Conservation (phyloP, 2,888 invertebrate genomes). For the Drosophila mercatorum region DNA sequence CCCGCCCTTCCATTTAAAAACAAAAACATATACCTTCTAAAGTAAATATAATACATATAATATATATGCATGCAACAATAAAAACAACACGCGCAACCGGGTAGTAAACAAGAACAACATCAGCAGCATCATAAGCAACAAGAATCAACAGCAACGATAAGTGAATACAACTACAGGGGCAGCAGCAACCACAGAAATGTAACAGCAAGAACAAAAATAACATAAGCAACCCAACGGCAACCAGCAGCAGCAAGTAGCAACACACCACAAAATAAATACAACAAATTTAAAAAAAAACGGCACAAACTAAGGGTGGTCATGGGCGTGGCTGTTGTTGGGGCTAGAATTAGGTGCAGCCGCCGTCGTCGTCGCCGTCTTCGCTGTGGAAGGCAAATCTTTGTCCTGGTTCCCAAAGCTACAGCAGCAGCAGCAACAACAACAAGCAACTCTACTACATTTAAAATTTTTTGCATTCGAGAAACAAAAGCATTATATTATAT, state of each 20-base stretch:
- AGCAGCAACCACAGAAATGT: slow-evolving; percentile 22
- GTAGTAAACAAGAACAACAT: slow-evolving; percentile 38
- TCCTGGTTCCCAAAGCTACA: slow-evolving; percentile 40
- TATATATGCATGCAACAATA: slow-evolving; percentile 78
- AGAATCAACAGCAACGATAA: slow-evolving; percentile 14
- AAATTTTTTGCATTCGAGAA: slow-evolving; percentile 82
- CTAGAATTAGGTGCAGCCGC: slow-evolving; percentile 9
- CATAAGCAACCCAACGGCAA: slow-evolving; percentile 2
- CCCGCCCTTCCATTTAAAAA: slow-evolving; percentile 81
- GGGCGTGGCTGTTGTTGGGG: slow-evolving; percentile 49
- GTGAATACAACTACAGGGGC: slow-evolving; percentile 18
- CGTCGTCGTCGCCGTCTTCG: slow-evolving; percentile 28
- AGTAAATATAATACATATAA: slow-evolving; percentile 81
- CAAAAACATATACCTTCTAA: slow-evolving; percentile 80
- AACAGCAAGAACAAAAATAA: slow-evolving; percentile 7
- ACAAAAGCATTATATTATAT: slow-evolving; percentile 82
- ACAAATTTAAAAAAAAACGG: slow-evolving; percentile 16
- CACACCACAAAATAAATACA: slow-evolving; percentile 4
- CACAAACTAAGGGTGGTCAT: slow-evolving; percentile 44
- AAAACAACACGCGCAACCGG: slow-evolving; percentile 54
- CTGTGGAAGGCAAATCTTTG: slow-evolving; percentile 33
- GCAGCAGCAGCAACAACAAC: slow-evolving; percentile 32
- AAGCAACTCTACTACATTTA: slow-evolving; percentile 64
- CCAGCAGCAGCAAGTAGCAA: slow-evolving; percentile 18
- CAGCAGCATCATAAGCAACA: slow-evolving; percentile 17